Evolutionary conservation across 2,888 invertebrate species (phyloP).

Genomic region (Cataglyphis cursor): DNA sequence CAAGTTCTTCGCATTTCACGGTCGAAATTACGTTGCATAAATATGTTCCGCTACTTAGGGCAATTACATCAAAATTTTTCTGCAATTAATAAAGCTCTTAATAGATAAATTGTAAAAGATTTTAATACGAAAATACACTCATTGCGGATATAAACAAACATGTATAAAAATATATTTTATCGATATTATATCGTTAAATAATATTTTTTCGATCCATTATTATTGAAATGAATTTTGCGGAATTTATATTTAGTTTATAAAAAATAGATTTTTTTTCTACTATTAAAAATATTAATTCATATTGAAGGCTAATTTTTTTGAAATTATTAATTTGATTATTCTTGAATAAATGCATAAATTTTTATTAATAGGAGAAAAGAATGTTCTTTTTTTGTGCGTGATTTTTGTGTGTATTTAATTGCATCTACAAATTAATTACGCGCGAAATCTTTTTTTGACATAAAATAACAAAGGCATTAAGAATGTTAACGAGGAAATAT

Average conservation of each 20-base stretch:
- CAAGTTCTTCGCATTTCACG: conserved; percentile 49
- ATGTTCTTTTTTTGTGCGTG: neutral
- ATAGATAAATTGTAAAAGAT: neutral
- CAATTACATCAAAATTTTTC: conserved; percentile 28
- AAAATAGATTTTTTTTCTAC: neutral
- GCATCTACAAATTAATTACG: neutral
- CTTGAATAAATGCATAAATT: neutral
- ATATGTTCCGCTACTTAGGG: conserved; percentile 10
- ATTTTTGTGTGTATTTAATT: neutral
- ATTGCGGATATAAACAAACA: neutral
- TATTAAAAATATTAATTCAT: neutral
- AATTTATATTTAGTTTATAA: neutral
- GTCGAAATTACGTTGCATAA: conserved; percentile 48
- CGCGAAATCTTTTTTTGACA: neutral
- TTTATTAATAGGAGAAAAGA: neutral
- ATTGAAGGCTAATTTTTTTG: neutral
- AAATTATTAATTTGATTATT: conserved; percentile 1
- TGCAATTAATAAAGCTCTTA: conserved; percentile 35
- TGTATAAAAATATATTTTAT: neutral
- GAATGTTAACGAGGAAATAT: conserved; percentile 5
- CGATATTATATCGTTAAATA: neutral
- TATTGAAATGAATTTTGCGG: neutral
- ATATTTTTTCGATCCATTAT: too few relatives aligned
- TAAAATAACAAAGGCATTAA: conserved; percentile 14
- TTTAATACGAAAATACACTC: neutral